These are phyloP conservation scores for Fregata magnificens DNA, from an alignment of 2,113 vertebrate genomes.

Conservation along the genomic window DNA sequence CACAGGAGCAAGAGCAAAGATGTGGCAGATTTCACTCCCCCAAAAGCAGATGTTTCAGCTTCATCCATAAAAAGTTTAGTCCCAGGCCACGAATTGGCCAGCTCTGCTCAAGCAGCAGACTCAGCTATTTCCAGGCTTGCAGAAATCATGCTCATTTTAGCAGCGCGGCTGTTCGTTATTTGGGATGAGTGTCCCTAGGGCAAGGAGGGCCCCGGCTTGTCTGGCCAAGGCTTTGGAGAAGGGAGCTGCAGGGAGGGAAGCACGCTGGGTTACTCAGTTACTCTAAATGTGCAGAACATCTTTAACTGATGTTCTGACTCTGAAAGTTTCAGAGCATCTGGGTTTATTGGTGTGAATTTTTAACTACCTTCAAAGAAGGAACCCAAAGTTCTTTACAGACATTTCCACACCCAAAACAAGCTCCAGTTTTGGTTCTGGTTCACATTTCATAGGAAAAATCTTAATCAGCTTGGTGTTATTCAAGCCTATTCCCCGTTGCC, in stretches of 20 bases:
- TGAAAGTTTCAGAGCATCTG: background rate
- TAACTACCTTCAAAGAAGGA: background rate
- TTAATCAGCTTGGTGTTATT: background rate
- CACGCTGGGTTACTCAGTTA: background rate
- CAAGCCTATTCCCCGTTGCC: background rate
- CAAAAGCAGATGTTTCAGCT: background rate
- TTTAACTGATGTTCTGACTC: background rate
- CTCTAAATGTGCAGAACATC: background rate
- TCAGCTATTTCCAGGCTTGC: background rate
- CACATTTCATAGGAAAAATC: background rate
- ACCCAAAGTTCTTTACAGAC: background rate
- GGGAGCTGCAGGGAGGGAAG: background rate
- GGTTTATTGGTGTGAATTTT: background rate
- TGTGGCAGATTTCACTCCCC: background rate
- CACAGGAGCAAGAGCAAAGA: background rate
- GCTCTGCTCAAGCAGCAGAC: background rate
- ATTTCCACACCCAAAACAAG: background rate
- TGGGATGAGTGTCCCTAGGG: constrained; percentile 17
- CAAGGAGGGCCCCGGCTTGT: background rate
- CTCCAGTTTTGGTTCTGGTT: background rate
- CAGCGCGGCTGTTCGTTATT: constrained; percentile 2
- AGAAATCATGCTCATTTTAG: background rate
- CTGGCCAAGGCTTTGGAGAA: constrained; percentile 41
- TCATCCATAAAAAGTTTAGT: background rate
- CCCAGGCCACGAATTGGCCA: background rate